Evolutionary conservation across 1,140 invertebrate genomes (phyloP).

Genomic region (Lasaia peninsularis): DNA sequence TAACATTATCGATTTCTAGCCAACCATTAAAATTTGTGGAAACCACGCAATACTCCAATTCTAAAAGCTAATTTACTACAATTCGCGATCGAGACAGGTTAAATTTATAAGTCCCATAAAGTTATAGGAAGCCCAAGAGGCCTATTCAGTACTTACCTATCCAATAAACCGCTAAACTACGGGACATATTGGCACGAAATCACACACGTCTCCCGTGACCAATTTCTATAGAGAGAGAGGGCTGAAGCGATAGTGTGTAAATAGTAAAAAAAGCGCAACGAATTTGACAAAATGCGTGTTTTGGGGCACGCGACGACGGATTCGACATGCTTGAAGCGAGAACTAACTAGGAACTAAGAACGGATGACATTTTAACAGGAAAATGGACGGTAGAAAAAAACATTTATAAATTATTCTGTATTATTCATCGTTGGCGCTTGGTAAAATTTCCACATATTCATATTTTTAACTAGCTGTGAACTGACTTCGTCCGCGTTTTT

Average conservation of each 20-base stretch:
- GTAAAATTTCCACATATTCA: too few species aligned
- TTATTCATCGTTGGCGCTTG: too few species aligned
- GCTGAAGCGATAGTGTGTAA: slow-evolving; percentile 49
- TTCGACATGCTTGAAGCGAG: slow-evolving; percentile 44
- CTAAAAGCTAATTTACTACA: background rate
- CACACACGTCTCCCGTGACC: slow-evolving; percentile 62
- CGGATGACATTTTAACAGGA: slow-evolving; percentile 5
- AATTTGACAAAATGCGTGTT: slow-evolving; percentile 73
- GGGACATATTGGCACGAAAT: slow-evolving; percentile 64
- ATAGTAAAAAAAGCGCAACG: slow-evolving; percentile 67
- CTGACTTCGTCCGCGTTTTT: too few species aligned
- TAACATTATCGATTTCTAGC: too few species aligned
- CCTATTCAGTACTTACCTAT: slow-evolving; percentile 31
- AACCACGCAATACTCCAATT: too few species aligned
- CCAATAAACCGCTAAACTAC: slow-evolving; percentile 57
- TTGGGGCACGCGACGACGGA: slow-evolving; percentile 62
- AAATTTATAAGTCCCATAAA: slow-evolving; percentile 13
- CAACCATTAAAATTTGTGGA: too few species aligned
- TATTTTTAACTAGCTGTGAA: too few species aligned
- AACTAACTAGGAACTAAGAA: slow-evolving; percentile 21
- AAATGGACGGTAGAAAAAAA: too few species aligned
- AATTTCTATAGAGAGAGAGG: slow-evolving; percentile 48
- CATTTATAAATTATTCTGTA: too few species aligned
- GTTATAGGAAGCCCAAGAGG: slow-evolving; percentile 31
- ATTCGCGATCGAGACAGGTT: background rate